phyloP scores from a whole-genome alignment of 1,140 invertebrate genomes.

The Dendroctonus ponderosae region DNA sequence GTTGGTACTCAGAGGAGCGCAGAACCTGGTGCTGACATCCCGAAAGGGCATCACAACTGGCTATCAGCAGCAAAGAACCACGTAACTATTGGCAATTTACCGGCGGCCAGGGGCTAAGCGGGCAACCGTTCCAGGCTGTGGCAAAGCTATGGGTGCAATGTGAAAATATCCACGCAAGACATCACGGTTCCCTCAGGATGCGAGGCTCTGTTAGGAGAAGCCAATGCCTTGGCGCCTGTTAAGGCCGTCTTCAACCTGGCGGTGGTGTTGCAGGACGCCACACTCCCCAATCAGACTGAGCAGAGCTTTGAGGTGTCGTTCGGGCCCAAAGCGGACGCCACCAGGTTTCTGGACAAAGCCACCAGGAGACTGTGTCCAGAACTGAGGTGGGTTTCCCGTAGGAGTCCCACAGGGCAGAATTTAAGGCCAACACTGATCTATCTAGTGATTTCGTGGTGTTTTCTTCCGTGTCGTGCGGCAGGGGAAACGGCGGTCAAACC shows the following conservation, averaged over 20 bases:
- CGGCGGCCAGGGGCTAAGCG: no score
- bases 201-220: slow-evolving; percentile 59
- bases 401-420: neutral
- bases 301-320: slow-evolving; percentile 54
- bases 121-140: slow-evolving; percentile 49
- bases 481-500: slow-evolving; percentile 85
- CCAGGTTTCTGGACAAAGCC: slow-evolving; percentile 53
- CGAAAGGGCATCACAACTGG: slow-evolving; percentile 74
- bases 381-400: slow-evolving; percentile 40
- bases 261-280: slow-evolving; percentile 58
- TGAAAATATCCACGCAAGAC: slow-evolving; percentile 55
- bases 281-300: slow-evolving; percentile 57
- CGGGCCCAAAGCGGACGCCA: slow-evolving; percentile 54
- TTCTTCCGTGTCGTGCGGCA: slow-evolving; percentile 84
- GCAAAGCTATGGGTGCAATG: slow-evolving; percentile 56
- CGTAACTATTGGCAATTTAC: slow-evolving; percentile 46
- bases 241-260: slow-evolving; percentile 78
- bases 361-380: slow-evolving; percentile 56
- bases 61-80: slow-evolving; percentile 71
- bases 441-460: slow-evolving; percentile 67
- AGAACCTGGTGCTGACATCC: slow-evolving; percentile 76
- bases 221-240: slow-evolving; percentile 61
- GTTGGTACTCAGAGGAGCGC: slow-evolving; percentile 77
- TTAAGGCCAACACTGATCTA: neutral
- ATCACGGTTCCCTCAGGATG: slow-evolving; percentile 53